Evolutionary conservation across 2,888 invertebrate genomes (phyloP), one percentile per base, ranked within the genome.

Genomic region (Cyrtodaria siliqua): DNA sequence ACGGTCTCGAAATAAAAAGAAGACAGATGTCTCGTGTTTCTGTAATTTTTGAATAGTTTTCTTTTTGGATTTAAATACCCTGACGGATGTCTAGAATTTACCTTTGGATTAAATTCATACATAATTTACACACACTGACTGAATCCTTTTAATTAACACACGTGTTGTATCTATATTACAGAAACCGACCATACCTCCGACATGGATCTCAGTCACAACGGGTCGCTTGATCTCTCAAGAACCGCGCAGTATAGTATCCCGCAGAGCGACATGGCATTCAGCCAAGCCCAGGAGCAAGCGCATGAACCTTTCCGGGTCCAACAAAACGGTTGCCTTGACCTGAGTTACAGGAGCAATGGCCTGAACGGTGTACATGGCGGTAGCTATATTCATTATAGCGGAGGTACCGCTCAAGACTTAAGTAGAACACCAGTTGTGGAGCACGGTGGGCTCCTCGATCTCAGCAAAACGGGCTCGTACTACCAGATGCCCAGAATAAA

Each of bases 401-500:
- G 73, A 2, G 73, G 73, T 9, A 57, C 57, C 0, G 38, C 53
- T 38, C 18, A 14, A 16, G 53, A 38, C 20, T 18, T 64, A 18
- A 27, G 27, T 2, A 29, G 18, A 20, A 1, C n/a, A n/a, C 6
- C n/a, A n/a, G 64, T 16, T 16, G 16, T 33, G 14, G 44, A 42
- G 14, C 66, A 60, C 8, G 24, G n/a, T 38, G 57, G 56, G 1
- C 23, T 57, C 14, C 24, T 67, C 23, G 67, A 67, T 67, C 67
- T 67, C 33, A 57, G 67, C 40, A 57, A 47, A 50, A 50, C 57
- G 6, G 67, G 67, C 42, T 40, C 29, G 12, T 62, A 55, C 23
- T 59, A 49, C 47, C 71, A 71, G 24, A n/a, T 76, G 24, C 79
- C 75, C 2, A 68, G 69, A n/a, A 72, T 80, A n/a, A 80, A 80